A percentile compares a stretch with the other conserved stretches of the same genome.
Evolutionary conservation across 2,113 vertebrate species (phyloP).

Genomic region (Neomonachus schauinslandi): DNA sequence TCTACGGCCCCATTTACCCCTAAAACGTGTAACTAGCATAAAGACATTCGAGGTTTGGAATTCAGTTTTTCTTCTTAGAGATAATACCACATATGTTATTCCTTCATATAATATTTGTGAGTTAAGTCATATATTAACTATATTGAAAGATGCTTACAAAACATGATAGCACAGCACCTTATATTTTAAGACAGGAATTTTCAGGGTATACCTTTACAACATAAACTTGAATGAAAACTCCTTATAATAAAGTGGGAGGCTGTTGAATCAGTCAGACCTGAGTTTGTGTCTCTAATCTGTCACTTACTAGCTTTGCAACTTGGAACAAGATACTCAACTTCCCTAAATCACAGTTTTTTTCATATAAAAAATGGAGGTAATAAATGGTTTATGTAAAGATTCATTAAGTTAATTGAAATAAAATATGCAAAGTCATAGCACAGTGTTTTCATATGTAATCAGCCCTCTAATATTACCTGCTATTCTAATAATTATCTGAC

Average conservation of each 20-base stretch:
- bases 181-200: neutral
- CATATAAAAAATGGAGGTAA: neutral
- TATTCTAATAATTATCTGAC: neutral
- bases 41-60: neutral
- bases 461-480: neutral
- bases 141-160: neutral
- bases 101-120: neutral
- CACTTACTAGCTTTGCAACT: neutral
- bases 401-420: conserved; percentile 11
- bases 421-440: neutral
- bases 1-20: neutral
- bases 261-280: neutral
- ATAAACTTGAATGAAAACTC: neutral
- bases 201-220: neutral
- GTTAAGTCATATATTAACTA: neutral
- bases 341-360: neutral
- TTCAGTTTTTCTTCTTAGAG: conserved; percentile 6
- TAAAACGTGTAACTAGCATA: neutral
- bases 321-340: neutral
- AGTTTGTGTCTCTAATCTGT: neutral
- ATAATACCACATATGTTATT: neutral
- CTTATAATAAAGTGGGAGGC: neutral
- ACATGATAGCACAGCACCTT: neutral
- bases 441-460: neutral
- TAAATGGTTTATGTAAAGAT: neutral